A percentile compares a stretch with the other conserved stretches of the same genome.
Evolutionary conservation across 2,888 invertebrate species (phyloP).

Genomic region (Fragum sueziense): DNA sequence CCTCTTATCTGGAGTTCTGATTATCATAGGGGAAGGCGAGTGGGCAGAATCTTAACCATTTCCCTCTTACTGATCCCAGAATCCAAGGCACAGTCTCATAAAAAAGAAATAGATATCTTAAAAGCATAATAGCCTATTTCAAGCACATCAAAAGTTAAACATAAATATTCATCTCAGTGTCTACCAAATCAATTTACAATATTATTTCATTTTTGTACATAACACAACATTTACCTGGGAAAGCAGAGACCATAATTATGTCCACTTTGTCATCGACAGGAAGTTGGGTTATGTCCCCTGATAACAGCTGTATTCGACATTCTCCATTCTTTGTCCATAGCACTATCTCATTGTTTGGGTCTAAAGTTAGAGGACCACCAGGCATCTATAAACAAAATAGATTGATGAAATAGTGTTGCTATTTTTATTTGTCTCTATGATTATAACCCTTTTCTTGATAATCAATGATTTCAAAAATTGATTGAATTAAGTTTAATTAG

Average conservation of each 20-base stretch:
- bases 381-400: no score
- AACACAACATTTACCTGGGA: constrained; percentile 74
- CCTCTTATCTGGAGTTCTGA: no score
- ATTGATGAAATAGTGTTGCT: no score
- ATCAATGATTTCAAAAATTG: no score
- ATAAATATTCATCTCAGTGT: neutral
- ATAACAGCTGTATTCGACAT: constrained; percentile 75
- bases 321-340: constrained; percentile 71
- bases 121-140: neutral
- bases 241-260: constrained; percentile 79
- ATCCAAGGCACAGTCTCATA: no score
- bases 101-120: neutral
- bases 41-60: no score
- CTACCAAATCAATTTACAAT: neutral
- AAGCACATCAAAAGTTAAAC: neutral
- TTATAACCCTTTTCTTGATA: no score
- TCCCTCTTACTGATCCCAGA: no score
- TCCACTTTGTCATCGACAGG: constrained; percentile 75
- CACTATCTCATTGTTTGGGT: constrained; percentile 65
- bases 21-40: no score
- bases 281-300: constrained; percentile 79
- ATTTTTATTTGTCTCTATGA: no score
- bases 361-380: neutral
- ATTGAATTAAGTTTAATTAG: no score
- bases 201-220: no score